Percentiles rank a stretch among this genome's conserved stretches.
Conservation (phyloP, 2,113 vertebrate species). For the Melierax canorus region DNA sequence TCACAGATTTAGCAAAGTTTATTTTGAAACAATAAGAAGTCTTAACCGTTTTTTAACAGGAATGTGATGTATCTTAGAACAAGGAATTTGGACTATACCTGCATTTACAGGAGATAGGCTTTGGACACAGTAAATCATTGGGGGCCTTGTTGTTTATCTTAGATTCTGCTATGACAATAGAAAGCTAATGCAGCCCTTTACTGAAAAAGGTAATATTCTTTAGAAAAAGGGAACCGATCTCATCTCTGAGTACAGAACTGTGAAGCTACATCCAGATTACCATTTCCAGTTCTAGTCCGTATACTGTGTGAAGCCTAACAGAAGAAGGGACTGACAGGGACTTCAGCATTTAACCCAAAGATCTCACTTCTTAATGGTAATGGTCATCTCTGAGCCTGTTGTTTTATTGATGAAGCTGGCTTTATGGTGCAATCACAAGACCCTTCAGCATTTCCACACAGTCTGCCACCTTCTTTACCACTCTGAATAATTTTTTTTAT, state of each 20-base stretch:
- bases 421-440: not conserved
- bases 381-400: not conserved
- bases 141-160: not conserved
- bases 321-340: not conserved
- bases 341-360: not conserved
- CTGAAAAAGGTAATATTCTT: not conserved
- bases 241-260: not conserved
- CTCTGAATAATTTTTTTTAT: not conserved
- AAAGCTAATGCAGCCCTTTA: not conserved
- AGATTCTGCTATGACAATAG: not conserved
- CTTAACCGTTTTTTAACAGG: not conserved
- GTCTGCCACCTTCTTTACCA: not conserved
- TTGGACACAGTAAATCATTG: accelerated
- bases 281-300: not conserved
- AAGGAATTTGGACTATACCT: not conserved
- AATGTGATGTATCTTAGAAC: not conserved
- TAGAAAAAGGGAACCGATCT: not conserved
- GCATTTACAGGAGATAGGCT: not conserved
- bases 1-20: not conserved
- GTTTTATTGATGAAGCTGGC: not conserved
- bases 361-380: not conserved
- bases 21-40: not conserved
- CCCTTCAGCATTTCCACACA: not conserved
- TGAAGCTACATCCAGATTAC: not conserved
- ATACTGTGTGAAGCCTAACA: not conserved